Evolutionary conservation across 2,797 vertebrate genomes (phyloP), one percentile per base, ranked within the genome.

Genomic region (Pterois miles): DNA sequence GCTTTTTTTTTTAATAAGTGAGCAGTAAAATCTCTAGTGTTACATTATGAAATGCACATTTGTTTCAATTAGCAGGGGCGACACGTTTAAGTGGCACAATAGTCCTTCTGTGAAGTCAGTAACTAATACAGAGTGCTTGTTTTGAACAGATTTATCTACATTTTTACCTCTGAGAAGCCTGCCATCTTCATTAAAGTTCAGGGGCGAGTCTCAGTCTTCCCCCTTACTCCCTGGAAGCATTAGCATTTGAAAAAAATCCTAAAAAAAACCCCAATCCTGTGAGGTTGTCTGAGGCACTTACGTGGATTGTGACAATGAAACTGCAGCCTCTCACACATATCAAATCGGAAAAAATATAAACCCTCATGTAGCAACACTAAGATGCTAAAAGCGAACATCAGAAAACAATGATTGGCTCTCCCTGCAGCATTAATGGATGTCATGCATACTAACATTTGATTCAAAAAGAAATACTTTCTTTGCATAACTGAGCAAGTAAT

Each of bases 371-470:
- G 46, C 59, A 66, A 65, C 54, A n/a, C 38, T 60, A 53, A 62
- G 70, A 75, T 33, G 63, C 53, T 74, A 16, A 73, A 80, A 74
- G 67, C 0, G 3, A 78, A 80, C 53, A 71, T 78, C 79, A 65
- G 58, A 56, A 59, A 57, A 62, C 33, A 65, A 74, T 78, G 33
- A 78, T 57, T 67, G 46, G 10, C 56, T 71, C 8, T 71, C 69
- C 65, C 76, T 65, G 57, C 58, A 84, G 72, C 62, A 68, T 79
- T 82, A 78, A 71, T 73, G 70, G 70, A 65, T 65, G 59, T 65
- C 16, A 77, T 80, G 71, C 67, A 87, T 75, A 71, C 59, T 66
- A 80, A 83, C 23, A 73, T 65, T 70, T 72, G 64, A 31, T 68
- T 77, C 33, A 65, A 81, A 82, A 52, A 71, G n/a, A 78, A 79